Evolutionary conservation across 2,888 invertebrate genomes (phyloP).

Genomic region (Eristalis arbustorum): DNA sequence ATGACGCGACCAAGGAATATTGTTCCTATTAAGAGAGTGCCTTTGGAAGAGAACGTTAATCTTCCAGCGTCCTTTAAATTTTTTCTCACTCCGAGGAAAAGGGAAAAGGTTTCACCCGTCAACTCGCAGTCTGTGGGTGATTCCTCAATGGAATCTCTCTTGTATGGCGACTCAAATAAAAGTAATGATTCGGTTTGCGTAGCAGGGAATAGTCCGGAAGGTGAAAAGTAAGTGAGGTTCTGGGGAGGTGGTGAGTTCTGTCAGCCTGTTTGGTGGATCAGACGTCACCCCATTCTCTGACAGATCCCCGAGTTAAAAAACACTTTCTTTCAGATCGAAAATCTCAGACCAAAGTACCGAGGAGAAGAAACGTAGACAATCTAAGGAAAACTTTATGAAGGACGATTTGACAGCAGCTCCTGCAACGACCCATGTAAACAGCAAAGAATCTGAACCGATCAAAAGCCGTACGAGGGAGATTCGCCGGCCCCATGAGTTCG

Average conservation of each 20-base stretch:
- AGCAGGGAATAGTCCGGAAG: not conserved
- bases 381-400: not conserved
- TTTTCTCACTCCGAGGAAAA: not conserved
- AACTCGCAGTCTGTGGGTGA: not conserved
- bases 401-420: not conserved
- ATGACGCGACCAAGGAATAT: slow-evolving; percentile 37
- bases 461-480: slow-evolving; percentile 7
- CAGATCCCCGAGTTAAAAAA: no score
- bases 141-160: not conserved
- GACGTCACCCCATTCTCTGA: no score
- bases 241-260: no score
- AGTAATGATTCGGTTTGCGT: not conserved
- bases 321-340: no score
- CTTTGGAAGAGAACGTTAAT: not conserved
- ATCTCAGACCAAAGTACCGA: no score
- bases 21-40: slow-evolving; percentile 23
- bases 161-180: not conserved
- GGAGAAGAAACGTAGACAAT: no score
- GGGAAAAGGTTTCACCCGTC: not conserved
- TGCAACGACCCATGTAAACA: not conserved
- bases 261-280: no score
- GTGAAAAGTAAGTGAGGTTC: no score
- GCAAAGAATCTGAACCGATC: not conserved
- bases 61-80: slow-evolving; percentile 26
- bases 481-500: not conserved